A percentile compares a stretch with the other conserved stretches of the same genome.
Conservation (phyloP, 2,797 vertebrate species). For the Atherinosoma microstoma region DNA sequence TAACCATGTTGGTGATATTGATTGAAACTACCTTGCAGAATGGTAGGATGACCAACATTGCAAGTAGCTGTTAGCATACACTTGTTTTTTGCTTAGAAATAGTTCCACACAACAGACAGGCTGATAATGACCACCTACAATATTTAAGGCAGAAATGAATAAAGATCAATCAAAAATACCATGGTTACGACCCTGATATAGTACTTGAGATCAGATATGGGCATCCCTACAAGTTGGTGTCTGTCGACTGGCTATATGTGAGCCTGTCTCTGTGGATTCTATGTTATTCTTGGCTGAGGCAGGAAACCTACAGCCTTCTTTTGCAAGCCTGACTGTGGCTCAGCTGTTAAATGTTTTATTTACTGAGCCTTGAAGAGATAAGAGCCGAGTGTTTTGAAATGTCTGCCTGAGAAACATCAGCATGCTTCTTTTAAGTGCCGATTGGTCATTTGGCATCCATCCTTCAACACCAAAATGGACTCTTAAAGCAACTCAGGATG, state of each 20-base stretch:
- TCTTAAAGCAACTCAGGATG: conserved; percentile 62
- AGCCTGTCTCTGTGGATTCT: conserved; percentile 23
- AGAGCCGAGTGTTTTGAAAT: conserved; percentile 70
- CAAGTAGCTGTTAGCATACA: not conserved
- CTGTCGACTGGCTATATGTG: conserved; percentile 27
- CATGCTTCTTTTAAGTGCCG: conserved; percentile 65
- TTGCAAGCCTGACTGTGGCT: conserved; percentile 43
- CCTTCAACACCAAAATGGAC: conserved; percentile 66
- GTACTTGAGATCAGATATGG: not conserved
- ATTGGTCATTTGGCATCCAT: conserved; percentile 73
- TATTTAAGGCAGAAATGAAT: not conserved
- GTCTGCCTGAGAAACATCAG: conserved; percentile 71
- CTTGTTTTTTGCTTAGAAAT: not conserved
- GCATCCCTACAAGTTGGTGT: conserved; percentile 9
- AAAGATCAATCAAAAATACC: not conserved
- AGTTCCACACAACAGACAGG: not conserved
- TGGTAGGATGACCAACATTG: not conserved
- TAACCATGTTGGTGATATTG: not conserved
- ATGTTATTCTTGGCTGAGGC: conserved; percentile 49
- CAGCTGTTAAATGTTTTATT: conserved; percentile 81
- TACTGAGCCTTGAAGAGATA: conserved; percentile 80
- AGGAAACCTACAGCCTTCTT: conserved; percentile 33
- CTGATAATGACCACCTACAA: not conserved
- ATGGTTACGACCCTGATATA: not conserved
- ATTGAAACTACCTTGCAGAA: not conserved